phyloP scores from a whole-genome alignment of 2,797 vertebrate genomes.

The Phalloptychus januarius region DNA sequence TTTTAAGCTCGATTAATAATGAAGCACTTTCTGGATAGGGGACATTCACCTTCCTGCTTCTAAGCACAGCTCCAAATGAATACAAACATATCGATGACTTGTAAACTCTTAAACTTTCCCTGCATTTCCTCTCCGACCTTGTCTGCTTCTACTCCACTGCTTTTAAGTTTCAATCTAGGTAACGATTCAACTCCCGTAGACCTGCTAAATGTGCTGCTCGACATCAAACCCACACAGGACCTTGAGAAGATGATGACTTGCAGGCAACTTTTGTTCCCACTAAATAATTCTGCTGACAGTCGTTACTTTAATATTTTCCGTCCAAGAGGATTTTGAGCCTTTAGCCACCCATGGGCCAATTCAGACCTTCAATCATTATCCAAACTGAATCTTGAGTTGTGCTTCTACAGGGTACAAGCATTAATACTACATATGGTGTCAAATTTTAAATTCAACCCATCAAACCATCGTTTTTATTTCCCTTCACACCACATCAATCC shows the following conservation, averaged over 20 bases:
- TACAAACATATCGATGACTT: background rate
- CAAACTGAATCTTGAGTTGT: background rate
- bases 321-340: slow-evolving; percentile 24
- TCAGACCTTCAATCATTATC: slow-evolving; percentile 26
- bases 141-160: background rate
- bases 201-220: background rate
- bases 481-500: background rate
- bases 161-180: slow-evolving; percentile 20
- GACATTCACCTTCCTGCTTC: background rate
- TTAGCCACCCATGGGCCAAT: slow-evolving; percentile 34
- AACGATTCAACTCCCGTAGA: background rate
- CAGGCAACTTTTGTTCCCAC: background rate
- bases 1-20: background rate
- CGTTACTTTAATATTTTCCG: slow-evolving; percentile 19
- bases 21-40: background rate
- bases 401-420: background rate
- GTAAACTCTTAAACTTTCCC: background rate
- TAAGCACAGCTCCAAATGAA: background rate
- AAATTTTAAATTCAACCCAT: background rate
- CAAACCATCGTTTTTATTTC: background rate
- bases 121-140: background rate
- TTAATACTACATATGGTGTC: background rate
- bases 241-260: slow-evolving; percentile 24
- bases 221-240: slow-evolving; percentile 24
- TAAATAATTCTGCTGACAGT: slow-evolving; percentile 5